These are phyloP conservation scores for Drosophila nr. perissopoda DNA, from an alignment of 2,888 invertebrate species.

Conservation along the genomic window DNA sequence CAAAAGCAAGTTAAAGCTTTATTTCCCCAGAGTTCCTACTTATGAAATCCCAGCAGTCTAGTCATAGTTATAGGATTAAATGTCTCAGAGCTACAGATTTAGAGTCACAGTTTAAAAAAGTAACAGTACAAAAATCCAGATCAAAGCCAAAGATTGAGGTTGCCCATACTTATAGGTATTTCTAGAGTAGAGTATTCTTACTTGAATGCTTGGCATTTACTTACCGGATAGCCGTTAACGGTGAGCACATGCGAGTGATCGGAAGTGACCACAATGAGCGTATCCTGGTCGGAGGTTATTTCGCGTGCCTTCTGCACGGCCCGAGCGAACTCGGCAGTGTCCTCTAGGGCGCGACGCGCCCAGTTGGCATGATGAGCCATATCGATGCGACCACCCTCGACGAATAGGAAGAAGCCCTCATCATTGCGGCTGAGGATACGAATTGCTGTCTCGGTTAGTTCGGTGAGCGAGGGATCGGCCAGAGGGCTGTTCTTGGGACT, in stretches of 20 bases:
- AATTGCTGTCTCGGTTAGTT: conserved; percentile 89
- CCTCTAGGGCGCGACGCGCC: conserved; percentile 90
- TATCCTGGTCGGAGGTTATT: conserved; percentile 88
- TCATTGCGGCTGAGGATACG: conserved; percentile 87
- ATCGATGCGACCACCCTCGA: conserved; percentile 87
- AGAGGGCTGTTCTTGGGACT: conserved; percentile 80
- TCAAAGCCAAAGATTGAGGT: neutral
- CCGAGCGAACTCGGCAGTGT: conserved; percentile 91
- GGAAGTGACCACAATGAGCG: conserved; percentile 93
- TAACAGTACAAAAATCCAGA: neutral
- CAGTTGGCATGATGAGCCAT: conserved; percentile 88
- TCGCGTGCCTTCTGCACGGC: conserved; percentile 88
- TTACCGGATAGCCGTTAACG: conserved; percentile 90
- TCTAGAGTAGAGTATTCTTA: neutral
- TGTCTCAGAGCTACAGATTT: too few species aligned
- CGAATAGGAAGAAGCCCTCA: conserved; percentile 91
- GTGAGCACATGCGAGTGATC: conserved; percentile 93
- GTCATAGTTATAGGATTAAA: too few species aligned
- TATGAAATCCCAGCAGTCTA: too few species aligned
- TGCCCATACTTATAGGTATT: neutral
- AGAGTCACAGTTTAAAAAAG: neutral
- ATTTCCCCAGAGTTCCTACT: neutral
- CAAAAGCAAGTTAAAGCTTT: neutral
- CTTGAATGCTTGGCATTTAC: conserved; percentile 69
- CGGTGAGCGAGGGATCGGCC: conserved; percentile 88